These are phyloP conservation scores for Tachina fera DNA, from an alignment of 2,888 invertebrate genomes.

Conservation along the genomic window DNA sequence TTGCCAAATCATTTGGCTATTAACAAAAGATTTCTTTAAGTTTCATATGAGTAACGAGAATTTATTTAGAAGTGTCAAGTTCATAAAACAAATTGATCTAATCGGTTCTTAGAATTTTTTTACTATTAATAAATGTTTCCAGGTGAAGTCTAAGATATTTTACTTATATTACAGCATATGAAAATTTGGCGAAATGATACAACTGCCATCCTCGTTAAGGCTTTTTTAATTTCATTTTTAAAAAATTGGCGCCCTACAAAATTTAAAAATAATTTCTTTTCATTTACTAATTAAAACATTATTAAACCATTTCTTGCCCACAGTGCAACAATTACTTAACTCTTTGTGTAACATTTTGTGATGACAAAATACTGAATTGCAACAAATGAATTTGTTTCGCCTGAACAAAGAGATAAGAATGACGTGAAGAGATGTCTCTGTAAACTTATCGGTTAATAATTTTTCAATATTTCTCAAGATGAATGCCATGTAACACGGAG, in stretches of 20 bases:
- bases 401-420: not conserved
- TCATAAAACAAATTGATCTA: not conserved
- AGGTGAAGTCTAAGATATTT: not conserved
- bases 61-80: not conserved
- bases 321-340: not conserved
- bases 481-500: not conserved
- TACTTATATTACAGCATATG: too few relatives aligned
- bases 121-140: not conserved
- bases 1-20: not conserved
- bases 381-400: not conserved
- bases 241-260: too few relatives aligned
- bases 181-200: too few relatives aligned
- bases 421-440: not conserved
- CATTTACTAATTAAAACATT: too few relatives aligned
- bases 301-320: too few relatives aligned
- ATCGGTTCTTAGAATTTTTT: not conserved
- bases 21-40: not conserved
- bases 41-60: not conserved
- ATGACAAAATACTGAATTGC: conserved; percentile 6
- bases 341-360: not conserved
- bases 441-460: conserved; percentile 18
- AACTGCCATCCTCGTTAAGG: too few relatives aligned
- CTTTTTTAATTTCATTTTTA: too few relatives aligned
- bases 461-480: conserved; percentile 17
- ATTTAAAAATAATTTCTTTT: too few relatives aligned